Base-by-base conservation (phyloP, 2,888 invertebrate genomes). In the Eledona agricola region DNA sequence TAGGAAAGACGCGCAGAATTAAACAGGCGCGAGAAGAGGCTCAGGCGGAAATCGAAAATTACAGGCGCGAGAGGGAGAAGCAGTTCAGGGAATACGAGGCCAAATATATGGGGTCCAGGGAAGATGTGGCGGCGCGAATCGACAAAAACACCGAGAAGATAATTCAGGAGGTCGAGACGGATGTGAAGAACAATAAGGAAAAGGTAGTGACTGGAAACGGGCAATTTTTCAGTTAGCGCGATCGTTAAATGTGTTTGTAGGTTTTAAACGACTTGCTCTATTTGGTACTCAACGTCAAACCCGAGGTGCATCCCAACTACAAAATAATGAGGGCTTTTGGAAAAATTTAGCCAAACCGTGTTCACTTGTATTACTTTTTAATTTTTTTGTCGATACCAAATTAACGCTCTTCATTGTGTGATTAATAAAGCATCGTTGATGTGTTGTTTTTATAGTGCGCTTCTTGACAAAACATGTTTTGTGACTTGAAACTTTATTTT, bases 11-110 rank as follows among this genome's bases (percentile, higher is more conserved):
- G 5, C 69, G 62, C 49, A 63, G 77, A 22, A 74, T 76, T 26
- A 76, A 75, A 51, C 76, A 77, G 59, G 77, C 77, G 1, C 63
- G 74, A 15, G 75, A 76, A 31, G 74, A 77, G 57, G 76, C 77
- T 1, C 71, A 72, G 43, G 70, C 70, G 5, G 77, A 77, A 56
- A 73, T 76, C 29, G 76, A 76, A 59, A 67, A 67, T 19, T 76
- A 76, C 55, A 63, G 75, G 2, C 49, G 64, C 10, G 76, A 76
- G 58, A 61, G 76, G 7, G 76, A 76, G 37, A 57, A 67, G 6
- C 71, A 72, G 42, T 77, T 74, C 54, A 67, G 67, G 16, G 74
- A 74, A 58, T 77, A 73, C 54, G 77, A 77, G 57, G 64, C 69
- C 1, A 72, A 68, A 50, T 70, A 72, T 58, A 69, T 77, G 70